Percentiles rank a stretch among this genome's conserved stretches.
phyloP scores from a whole-genome alignment of 2,888 invertebrate genomes.

The Cryptosula pallasiana region DNA sequence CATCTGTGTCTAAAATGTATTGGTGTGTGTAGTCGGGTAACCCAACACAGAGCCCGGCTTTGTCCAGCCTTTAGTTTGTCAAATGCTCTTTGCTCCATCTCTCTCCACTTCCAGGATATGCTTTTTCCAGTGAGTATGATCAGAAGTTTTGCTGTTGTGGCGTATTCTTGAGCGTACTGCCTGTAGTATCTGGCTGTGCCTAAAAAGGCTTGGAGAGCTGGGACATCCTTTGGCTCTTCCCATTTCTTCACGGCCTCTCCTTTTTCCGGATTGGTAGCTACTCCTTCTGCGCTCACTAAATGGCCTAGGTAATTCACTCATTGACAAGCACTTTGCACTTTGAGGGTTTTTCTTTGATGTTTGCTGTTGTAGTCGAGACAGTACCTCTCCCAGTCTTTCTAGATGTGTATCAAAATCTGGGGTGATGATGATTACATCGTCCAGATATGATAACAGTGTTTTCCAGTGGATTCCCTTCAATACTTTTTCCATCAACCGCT shows the following conservation, averaged over 20 bases:
- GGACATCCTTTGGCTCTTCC: not conserved
- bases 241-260: not conserved
- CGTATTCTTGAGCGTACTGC: not conserved
- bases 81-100: not conserved
- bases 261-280: not conserved
- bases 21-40: not conserved
- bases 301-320: not conserved
- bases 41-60: not conserved
- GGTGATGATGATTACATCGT: not conserved
- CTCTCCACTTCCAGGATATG: not conserved
- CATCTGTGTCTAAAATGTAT: not conserved
- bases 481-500: not conserved
- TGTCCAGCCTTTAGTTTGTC: not conserved
- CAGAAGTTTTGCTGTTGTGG: not conserved
- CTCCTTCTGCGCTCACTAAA: not conserved
- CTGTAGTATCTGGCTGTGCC: not conserved
- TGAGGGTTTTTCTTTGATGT: not conserved
- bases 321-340: not conserved
- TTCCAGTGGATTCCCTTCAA: not conserved
- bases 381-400: not conserved
- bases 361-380: not conserved
- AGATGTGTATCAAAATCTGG: not conserved
- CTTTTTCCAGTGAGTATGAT: not conserved
- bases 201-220: not conserved
- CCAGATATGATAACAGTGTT: not conserved